These are phyloP conservation scores for Frankliniella intonsa DNA, from an alignment of 2,888 invertebrate genomes.

Conservation along the genomic window DNA sequence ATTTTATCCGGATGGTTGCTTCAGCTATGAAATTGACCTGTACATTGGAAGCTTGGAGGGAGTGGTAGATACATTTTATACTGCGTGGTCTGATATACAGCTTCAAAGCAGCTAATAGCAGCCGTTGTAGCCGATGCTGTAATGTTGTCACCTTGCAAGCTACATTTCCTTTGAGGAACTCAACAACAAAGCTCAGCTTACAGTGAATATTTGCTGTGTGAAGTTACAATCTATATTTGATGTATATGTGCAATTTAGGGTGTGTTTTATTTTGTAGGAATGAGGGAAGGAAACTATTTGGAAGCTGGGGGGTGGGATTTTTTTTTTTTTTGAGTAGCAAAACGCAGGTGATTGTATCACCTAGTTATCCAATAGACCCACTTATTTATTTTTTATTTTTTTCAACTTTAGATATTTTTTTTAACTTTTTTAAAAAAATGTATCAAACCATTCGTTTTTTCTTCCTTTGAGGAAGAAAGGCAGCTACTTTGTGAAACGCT, in stretches of 20 bases:
- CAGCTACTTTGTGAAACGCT: constrained; percentile 9
- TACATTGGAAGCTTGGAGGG: constrained; percentile 9
- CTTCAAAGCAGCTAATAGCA: constrained; percentile 25
- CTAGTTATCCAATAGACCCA: constrained; percentile 28
- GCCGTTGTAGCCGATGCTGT: constrained; percentile 9
- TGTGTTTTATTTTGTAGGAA: constrained; percentile 25
- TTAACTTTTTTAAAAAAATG: not conserved
- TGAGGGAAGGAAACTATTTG: not conserved
- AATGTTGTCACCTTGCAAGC: constrained; percentile 22
- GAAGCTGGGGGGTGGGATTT: constrained; percentile 33
- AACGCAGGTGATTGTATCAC: constrained; percentile 30
- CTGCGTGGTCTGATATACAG: constrained; percentile 16
- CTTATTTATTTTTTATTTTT: not conserved
- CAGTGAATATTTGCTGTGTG: constrained; percentile 23
- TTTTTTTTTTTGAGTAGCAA: too few relatives aligned
- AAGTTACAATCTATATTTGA: not conserved
- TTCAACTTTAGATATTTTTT: not conserved
- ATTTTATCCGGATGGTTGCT: not conserved
- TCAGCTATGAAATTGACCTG: constrained; percentile 7
- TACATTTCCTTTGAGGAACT: not conserved
- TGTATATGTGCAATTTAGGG: constrained; percentile 2
- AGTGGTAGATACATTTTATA: constrained; percentile 15
- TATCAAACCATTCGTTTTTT: not conserved
- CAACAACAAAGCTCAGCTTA: constrained; percentile 12
- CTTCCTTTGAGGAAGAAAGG: constrained; percentile 1